Evolutionary conservation across 2,888 invertebrate genomes (phyloP), one percentile per base, ranked within the genome.

Genomic region (Melanargia galathea): DNA sequence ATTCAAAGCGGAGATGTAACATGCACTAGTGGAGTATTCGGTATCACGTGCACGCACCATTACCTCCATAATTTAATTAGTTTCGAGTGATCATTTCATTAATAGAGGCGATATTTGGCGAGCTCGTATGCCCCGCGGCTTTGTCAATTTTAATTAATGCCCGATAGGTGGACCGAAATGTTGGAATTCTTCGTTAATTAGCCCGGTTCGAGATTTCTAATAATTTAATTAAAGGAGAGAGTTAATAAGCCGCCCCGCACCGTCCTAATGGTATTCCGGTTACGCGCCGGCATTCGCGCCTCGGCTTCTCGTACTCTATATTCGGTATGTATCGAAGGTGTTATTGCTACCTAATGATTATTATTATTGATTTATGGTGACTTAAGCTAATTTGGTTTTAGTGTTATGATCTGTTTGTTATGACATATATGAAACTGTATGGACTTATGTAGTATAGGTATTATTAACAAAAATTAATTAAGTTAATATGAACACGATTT

Each of bases 111-210:
- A 90, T 90, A 90, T 90, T 90, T 88, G 88, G 86, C 83, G 80
- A 81, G 80, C 83, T 82, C 82, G 80, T 77, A 75, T 78, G 82
- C 82, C n/a, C 77, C 78, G 83, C 79, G 86, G 89, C 90, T 89
- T 88, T 90, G 90, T 90, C 90, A 88, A 89, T 90, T 90, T 91
- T 91, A 91, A 91, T 91, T 90, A 90, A 87, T 84, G 76, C 82
- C 78, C 81, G 83, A 89, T 90, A 90, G 87, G 90, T 89, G 87
- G 84, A 84, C 84, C 85, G 86, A 88, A 90, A 90, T 90, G 88
- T 90, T 87, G 87, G 81, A 90, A 91, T 91, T 90, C 90, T 90
- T 90, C 84, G 79, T 88, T 90, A 90, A 91, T 91, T 91, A 90
- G 90, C 83, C 83, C 81, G 76, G 82, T 77, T 81, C 80, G 88